A percentile compares a stretch with the other conserved stretches of the same genome.
phyloP scores from a whole-genome alignment of 2,113 vertebrate genomes.

The Ceyx cyanopectus region DNA sequence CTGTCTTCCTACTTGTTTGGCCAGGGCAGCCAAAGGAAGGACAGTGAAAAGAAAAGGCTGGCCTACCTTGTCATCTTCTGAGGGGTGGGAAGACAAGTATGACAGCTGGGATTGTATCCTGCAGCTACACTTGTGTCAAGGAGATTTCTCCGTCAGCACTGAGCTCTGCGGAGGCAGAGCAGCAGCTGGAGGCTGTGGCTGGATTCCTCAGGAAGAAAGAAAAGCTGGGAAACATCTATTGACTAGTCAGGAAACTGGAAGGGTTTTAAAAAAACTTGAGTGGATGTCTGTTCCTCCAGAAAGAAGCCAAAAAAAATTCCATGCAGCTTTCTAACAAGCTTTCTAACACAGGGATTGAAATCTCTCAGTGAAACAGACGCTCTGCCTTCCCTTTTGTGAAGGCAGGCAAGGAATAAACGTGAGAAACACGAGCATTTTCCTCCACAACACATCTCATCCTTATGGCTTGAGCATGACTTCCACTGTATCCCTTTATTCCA shows the following conservation, averaged over 20 bases:
- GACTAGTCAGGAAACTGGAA: not conserved
- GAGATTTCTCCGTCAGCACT: not conserved
- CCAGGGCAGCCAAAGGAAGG: not conserved
- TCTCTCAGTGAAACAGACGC: slow-evolving; percentile 45
- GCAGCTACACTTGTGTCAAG: not conserved
- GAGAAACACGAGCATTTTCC: slow-evolving; percentile 25
- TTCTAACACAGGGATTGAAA: slow-evolving; percentile 46
- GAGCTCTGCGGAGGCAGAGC: not conserved
- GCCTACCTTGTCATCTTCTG: slow-evolving; percentile 2
- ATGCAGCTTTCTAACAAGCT: slow-evolving; percentile 64
- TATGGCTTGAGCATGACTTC: slow-evolving; percentile 75
- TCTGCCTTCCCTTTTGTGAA: slow-evolving; percentile 51
- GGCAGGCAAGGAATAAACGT: slow-evolving; percentile 36
- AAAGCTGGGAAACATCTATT: slow-evolving; percentile 44
- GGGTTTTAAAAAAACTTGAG: not conserved
- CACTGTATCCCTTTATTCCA: slow-evolving; percentile 73
- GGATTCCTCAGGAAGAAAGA: slow-evolving; percentile 69
- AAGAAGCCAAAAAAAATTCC: slow-evolving; percentile 61
- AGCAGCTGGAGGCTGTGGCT: slow-evolving; percentile 17
- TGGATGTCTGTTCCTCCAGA: slow-evolving; percentile 59
- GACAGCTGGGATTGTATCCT: not conserved
- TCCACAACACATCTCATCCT: slow-evolving; percentile 54
- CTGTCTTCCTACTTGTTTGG: not conserved
- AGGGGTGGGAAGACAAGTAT: not conserved
- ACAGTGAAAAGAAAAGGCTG: not conserved